Evolutionary conservation across 2,113 vertebrate species (phyloP).

Genomic region (Leptocoma aspasia): DNA sequence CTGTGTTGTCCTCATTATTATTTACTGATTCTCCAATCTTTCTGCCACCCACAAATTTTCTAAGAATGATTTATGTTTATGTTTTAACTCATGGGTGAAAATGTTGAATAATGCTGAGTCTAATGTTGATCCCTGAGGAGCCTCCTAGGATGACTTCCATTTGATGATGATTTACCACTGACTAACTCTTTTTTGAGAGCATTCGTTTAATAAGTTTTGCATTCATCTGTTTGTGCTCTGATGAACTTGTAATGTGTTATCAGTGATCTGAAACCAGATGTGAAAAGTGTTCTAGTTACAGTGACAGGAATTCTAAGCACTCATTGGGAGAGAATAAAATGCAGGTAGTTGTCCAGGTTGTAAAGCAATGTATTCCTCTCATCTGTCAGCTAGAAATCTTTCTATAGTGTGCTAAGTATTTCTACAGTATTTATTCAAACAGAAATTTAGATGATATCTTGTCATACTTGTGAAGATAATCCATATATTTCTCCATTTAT

Average conservation of each 20-base stretch:
- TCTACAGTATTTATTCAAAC: neutral
- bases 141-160: neutral
- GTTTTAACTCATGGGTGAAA: constrained; percentile 45
- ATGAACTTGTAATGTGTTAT: neutral
- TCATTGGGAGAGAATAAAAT: neutral
- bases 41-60: constrained; percentile 32
- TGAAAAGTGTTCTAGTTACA: neutral
- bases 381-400: neutral
- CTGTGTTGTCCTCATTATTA: constrained; percentile 13
- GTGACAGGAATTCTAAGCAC: neutral
- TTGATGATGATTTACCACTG: constrained; percentile 28
- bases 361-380: neutral
- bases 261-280: neutral
- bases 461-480: neutral
- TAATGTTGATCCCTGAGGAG: constrained; percentile 34
- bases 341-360: neutral
- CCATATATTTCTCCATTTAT: neutral
- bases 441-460: neutral
- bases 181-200: neutral
- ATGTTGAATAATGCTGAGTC: constrained; percentile 8
- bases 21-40: constrained; percentile 26
- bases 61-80: constrained; percentile 41
- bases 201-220: neutral
- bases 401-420: neutral
- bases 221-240: neutral